A percentile compares a stretch with the other conserved stretches of the same genome.
Evolutionary conservation across 2,888 invertebrate genomes (phyloP).

Genomic region (Chloroclysta siterata): DNA sequence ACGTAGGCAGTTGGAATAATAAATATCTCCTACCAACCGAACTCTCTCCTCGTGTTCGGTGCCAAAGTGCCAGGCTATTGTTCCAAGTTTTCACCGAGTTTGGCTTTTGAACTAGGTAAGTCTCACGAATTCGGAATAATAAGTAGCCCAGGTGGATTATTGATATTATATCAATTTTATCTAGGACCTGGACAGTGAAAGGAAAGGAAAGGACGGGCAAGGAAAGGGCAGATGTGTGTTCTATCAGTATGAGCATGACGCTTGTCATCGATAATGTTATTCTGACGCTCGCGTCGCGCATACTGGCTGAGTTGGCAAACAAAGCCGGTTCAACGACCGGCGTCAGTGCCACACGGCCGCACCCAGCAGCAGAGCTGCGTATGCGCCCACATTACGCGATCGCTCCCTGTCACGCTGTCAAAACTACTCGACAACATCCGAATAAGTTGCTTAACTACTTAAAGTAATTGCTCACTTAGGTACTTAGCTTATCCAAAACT

Average conservation of each 20-base stretch:
- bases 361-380: conserved; percentile 69
- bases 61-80: conserved; percentile 57
- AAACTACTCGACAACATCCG: conserved; percentile 23
- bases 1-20: conserved; percentile 24
- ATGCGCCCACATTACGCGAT: conserved; percentile 51
- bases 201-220: not conserved
- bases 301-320: conserved; percentile 85
- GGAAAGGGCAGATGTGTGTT: conserved; percentile 13
- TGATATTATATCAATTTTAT: not conserved
- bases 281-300: conserved; percentile 65
- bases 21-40: conserved; percentile 17
- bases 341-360: conserved; percentile 61
- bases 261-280: conserved; percentile 71
- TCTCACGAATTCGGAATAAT: too few relatives aligned
- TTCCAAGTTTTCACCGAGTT: conserved; percentile 58
- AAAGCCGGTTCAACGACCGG: conserved; percentile 81
- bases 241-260: conserved; percentile 49
- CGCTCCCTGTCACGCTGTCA: conserved; percentile 35
- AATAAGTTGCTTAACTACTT: conserved; percentile 9
- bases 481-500: conserved; percentile 2
- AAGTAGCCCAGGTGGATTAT: not conserved
- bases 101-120: conserved; percentile 6
- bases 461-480: conserved; percentile 9
- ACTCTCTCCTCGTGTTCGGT: conserved; percentile 66
- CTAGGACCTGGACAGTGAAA: too few relatives aligned